Conservation (phyloP, 2,888 invertebrate genomes). For the Agrotis ipsilon region DNA sequence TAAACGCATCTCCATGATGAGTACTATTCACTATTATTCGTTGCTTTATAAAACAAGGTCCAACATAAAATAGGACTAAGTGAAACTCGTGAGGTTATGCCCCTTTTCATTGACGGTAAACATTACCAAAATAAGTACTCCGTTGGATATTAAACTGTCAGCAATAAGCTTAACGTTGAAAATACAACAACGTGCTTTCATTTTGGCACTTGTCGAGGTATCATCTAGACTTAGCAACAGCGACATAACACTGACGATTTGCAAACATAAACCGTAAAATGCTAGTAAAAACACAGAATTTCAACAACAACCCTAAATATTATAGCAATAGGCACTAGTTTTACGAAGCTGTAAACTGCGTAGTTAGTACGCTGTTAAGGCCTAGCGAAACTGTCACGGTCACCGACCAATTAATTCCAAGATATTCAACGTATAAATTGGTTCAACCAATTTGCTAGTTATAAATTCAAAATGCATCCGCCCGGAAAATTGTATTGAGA, state of each 20-base stretch:
- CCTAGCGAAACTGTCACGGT: conserved; percentile 75
- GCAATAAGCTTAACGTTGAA: neutral
- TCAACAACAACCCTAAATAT: conserved; percentile 33
- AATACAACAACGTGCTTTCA: neutral
- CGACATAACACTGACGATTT: neutral
- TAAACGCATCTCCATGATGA: too few relatives aligned
- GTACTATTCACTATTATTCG: neutral
- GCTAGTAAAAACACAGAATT: neutral
- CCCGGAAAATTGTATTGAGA: conserved; percentile 89
- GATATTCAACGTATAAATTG: conserved; percentile 89
- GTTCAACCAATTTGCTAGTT: conserved; percentile 89
- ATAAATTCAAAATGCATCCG: conserved; percentile 90
- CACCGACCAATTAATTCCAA: conserved; percentile 86
- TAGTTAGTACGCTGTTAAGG: conserved; percentile 63
- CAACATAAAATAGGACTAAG: neutral
- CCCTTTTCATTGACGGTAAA: neutral
- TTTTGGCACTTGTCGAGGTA: neutral
- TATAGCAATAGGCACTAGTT: conserved; percentile 34
- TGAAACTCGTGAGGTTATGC: neutral
- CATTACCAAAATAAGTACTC: too few relatives aligned
- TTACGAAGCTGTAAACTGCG: conserved; percentile 61
- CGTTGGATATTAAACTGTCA: neutral
- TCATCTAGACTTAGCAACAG: neutral
- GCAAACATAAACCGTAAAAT: neutral
- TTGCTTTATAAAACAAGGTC: neutral